phyloP scores from a whole-genome alignment of 2,113 vertebrate species.

The Pitta sordida region DNA sequence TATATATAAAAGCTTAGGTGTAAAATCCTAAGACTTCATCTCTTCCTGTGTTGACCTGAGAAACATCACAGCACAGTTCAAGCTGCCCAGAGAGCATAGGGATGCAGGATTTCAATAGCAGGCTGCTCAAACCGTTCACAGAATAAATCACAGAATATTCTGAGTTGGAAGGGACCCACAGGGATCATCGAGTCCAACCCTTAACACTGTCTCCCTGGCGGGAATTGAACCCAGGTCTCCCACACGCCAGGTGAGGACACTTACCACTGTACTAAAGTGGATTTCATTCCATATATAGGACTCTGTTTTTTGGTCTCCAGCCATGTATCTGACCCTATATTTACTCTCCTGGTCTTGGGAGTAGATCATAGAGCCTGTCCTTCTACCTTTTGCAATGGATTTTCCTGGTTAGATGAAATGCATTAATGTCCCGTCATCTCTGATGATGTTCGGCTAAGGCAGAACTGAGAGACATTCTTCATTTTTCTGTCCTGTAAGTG shows the following conservation, averaged over 20 bases:
- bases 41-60: neutral
- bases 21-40: neutral
- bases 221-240: too few species aligned
- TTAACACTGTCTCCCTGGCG: too few species aligned
- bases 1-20: neutral
- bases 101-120: neutral
- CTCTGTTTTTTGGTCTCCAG: neutral
- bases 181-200: too few species aligned
- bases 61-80: neutral
- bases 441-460: neutral
- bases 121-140: neutral
- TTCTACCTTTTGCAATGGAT: neutral
- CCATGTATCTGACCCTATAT: fast-evolving
- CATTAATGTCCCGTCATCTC: too few species aligned
- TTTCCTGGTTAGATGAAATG: neutral
- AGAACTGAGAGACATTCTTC: neutral
- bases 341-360: neutral
- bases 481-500: neutral
- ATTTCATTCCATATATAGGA: too few species aligned
- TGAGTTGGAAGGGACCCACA: too few species aligned
- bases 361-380: neutral
- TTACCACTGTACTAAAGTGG: too few species aligned
- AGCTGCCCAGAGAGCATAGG: neutral
- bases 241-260: too few species aligned
- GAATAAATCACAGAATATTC: too few species aligned